Base-by-base conservation (phyloP, 2,888 invertebrate genomes). In the Pasiphila rectangulata region DNA sequence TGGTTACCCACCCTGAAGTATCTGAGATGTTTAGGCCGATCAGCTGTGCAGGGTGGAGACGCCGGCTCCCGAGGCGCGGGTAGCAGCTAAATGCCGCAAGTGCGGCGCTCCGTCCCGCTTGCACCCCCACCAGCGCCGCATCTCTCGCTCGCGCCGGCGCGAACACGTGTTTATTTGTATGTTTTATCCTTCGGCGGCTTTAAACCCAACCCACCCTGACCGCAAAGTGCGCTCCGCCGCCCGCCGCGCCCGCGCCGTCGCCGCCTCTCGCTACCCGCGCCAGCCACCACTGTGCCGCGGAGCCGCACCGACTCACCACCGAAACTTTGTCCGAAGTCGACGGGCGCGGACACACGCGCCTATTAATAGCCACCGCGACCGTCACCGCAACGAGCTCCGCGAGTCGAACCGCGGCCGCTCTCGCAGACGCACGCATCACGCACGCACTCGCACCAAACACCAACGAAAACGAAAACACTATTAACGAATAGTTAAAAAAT, bases 171-270 rank as follows among this genome's bases (percentile, higher is more conserved):
- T 90, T 89, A 88, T 87, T 87, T 88, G 89, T 87, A 88, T 89
- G 86, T 89, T 90, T 86, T 89, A 83, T 91, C 91, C 91, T 91
- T 90, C 90, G 90, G 90, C 89, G 90, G 89, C 90, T 89, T 90
- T 89, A 90, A 88, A 91, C 91, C 91, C 92, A 87, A 90, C 92
- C 92, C 91, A 90, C 90, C 85, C 83, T 84, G 90, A 92, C 92
- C 92, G 89, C 92, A 92, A 91, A 91, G 89, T 87, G 83, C 90
- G 86, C 86, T 83, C 84, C 81, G 78, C 83, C 84, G 78, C 87
- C 88, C 86, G 81, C 90, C 90, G 90, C 90, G 84, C 89, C 90
- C 84, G 79, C 81, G 77, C 80, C 78, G 79, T 76, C 81, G 79
- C 77, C 80, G 81, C 83, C 81, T 82, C 84, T 77, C 82, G 74